A percentile compares a stretch with the other conserved stretches of the same genome.
phyloP scores from a whole-genome alignment of 2,113 vertebrate species.

The Daphoenositta chrysoptera region DNA sequence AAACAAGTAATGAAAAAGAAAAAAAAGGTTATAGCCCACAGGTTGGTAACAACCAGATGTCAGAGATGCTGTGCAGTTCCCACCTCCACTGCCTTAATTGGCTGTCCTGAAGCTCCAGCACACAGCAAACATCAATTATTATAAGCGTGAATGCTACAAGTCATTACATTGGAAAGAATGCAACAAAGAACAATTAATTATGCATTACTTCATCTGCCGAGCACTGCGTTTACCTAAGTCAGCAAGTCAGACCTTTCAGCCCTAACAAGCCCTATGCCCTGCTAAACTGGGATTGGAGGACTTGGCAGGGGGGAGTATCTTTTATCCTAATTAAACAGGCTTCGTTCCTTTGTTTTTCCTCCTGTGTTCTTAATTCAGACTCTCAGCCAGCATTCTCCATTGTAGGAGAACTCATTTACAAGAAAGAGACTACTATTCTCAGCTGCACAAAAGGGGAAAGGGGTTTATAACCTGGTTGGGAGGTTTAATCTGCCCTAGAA shows the following conservation, averaged over 20 bases:
- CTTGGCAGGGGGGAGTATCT: not conserved
- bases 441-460: not conserved
- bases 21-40: slow-evolving; percentile 13
- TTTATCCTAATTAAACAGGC: not conserved
- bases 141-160: slow-evolving; percentile 6
- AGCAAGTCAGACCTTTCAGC: slow-evolving; percentile 37
- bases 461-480: not conserved
- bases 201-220: slow-evolving; percentile 38
- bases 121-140: slow-evolving; percentile 46
- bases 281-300: not conserved
- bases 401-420: not conserved
- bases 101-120: slow-evolving; percentile 30
- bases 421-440: not conserved
- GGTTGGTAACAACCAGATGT: not conserved
- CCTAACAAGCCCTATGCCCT: not conserved
- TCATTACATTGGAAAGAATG: slow-evolving; percentile 62
- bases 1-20: slow-evolving; percentile 8
- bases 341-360: not conserved
- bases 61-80: not conserved
- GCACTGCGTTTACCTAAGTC: slow-evolving; percentile 11
- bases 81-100: slow-evolving; percentile 48
- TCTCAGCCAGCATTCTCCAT: not conserved
- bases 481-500: not conserved
- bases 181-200: slow-evolving; percentile 46
- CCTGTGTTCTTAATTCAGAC: not conserved